Percentiles rank a stretch among this genome's conserved stretches.
phyloP scores from a whole-genome alignment of 2,888 invertebrate species.

The Arenicola marina region DNA sequence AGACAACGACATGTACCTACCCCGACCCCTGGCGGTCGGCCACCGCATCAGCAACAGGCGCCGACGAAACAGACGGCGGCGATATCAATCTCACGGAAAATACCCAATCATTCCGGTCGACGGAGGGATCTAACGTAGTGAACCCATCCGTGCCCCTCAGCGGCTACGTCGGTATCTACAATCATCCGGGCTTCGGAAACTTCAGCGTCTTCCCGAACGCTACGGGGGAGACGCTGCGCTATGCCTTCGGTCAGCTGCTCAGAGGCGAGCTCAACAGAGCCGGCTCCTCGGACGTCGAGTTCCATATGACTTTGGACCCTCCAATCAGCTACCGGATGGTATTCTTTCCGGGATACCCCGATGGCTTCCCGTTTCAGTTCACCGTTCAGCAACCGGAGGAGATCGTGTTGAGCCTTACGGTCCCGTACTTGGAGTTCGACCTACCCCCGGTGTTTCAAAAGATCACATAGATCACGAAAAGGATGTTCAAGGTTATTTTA shows the following conservation, averaged over 20 bases:
- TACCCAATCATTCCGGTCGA: too few relatives aligned
- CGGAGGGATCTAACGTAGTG: too few relatives aligned
- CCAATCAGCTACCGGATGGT: constrained; percentile 5
- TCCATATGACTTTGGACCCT: constrained; percentile 2
- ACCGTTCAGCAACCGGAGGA: too few relatives aligned
- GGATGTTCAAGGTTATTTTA: too few relatives aligned
- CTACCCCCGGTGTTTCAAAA: constrained; percentile 9
- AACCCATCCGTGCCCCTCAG: background rate
- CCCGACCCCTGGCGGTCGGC: constrained; percentile 4
- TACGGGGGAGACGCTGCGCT: background rate
- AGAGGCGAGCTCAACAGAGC: background rate
- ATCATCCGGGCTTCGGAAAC: constrained; percentile 27
- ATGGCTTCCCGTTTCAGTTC: constrained; percentile 10
- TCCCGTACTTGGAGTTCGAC: constrained; percentile 12
- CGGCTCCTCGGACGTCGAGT: background rate
- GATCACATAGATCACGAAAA: too few relatives aligned
- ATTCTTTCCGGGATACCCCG: constrained; percentile 2
- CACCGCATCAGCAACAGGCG: background rate
- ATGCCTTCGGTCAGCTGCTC: constrained; percentile 7
- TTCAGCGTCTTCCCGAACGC: constrained; percentile 13
- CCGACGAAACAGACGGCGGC: background rate
- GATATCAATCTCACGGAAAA: too few relatives aligned
- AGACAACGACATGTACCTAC: constrained; percentile 7
- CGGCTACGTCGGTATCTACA: constrained; percentile 21
- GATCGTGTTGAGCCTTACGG: background rate